phyloP scores from a whole-genome alignment of 1,140 invertebrate genomes.

The Anoplolepis gracilipes region DNA sequence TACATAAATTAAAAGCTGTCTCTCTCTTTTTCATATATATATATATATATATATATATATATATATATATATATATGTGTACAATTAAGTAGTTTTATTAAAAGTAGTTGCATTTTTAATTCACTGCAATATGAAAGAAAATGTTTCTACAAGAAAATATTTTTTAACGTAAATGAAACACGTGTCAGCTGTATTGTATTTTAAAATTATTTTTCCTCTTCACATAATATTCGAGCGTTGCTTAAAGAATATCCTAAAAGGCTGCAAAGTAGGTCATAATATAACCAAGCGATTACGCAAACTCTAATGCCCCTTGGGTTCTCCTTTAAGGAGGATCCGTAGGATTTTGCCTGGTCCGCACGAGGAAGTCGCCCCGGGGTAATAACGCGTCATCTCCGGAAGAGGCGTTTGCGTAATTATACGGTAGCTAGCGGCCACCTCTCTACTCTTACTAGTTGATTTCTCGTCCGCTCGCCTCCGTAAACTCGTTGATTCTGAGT shows the following conservation, averaged over 20 bases:
- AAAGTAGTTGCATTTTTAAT: neutral
- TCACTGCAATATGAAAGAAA: neutral
- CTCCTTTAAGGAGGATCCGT: constrained; percentile 62
- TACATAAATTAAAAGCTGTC: neutral
- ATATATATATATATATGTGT: too few relatives aligned
- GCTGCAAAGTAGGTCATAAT: constrained; percentile 58
- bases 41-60: too few relatives aligned
- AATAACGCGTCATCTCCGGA: constrained; percentile 77
- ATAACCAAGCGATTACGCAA: constrained; percentile 78
- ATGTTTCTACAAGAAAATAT: neutral
- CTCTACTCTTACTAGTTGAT: constrained; percentile 65
- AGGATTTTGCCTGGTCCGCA: constrained; percentile 76
- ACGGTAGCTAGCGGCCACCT: constrained; percentile 82
- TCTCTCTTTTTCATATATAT: too few relatives aligned
- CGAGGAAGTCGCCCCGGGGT: constrained; percentile 76
- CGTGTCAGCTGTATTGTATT: neutral
- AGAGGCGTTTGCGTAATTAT: constrained; percentile 83
- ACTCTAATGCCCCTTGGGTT: constrained; percentile 66
- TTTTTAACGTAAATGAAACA: neutral
- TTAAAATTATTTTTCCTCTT: neutral
- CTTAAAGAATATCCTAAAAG: constrained; percentile 67
- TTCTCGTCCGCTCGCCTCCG: constrained; percentile 70
- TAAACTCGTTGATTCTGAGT: constrained; percentile 81
- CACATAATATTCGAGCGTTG: neutral
- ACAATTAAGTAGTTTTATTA: neutral